phyloP scores from a whole-genome alignment of 2,113 vertebrate species.

The Callipepla squamata region DNA sequence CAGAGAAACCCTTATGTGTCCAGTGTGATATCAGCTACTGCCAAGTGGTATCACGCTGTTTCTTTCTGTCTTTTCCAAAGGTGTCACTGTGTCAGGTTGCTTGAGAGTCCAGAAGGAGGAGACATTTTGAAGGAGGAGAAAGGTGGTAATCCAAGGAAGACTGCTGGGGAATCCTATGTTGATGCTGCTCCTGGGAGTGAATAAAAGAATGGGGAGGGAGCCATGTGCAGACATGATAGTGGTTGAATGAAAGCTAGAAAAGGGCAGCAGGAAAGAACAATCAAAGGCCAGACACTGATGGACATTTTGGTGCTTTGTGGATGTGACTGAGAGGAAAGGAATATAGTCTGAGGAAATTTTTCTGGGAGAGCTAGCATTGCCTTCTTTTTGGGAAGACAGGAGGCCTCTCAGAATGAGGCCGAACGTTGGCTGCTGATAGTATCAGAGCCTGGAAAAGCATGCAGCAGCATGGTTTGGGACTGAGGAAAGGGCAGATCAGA shows the following conservation, averaged over 20 bases:
- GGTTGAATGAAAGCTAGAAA: background rate
- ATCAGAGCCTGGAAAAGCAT: background rate
- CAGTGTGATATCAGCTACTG: background rate
- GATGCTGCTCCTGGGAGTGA: background rate
- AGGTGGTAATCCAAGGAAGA: background rate
- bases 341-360: background rate
- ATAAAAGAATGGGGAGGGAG: background rate
- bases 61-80: rapidly evolving
- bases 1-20: background rate
- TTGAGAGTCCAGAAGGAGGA: background rate
- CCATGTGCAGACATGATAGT: background rate
- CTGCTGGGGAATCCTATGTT: background rate
- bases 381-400: background rate
- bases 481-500: background rate
- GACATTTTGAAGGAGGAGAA: background rate
- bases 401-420: background rate
- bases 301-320: background rate
- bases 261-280: background rate
- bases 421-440: background rate
- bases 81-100: background rate
- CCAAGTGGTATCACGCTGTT: rapidly evolving
- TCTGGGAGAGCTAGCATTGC: background rate
- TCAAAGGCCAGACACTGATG: background rate
- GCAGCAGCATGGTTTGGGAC: background rate
- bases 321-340: background rate